A percentile compares a stretch with the other conserved stretches of the same genome.
Evolutionary conservation across 2,113 vertebrate species (phyloP).

Genomic region (Myanophis thanlyinensis): DNA sequence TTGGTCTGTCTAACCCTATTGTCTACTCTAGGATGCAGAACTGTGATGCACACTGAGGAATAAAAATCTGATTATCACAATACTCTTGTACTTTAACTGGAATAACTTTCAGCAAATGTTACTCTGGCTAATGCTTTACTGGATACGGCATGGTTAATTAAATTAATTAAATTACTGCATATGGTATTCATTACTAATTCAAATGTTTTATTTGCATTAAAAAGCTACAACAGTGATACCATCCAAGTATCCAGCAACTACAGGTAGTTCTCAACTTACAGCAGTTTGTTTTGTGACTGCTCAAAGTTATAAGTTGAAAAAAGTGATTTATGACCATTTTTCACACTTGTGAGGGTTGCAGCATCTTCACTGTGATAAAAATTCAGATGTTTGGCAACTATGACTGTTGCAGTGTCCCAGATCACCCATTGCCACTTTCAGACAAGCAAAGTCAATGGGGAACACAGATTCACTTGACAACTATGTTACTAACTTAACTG

Average conservation of each 20-base stretch:
- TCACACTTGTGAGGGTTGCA: too few relatives aligned
- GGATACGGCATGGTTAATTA: background rate
- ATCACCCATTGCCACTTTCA: too few relatives aligned
- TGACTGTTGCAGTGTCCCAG: too few relatives aligned
- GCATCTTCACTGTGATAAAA: too few relatives aligned
- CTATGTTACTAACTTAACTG: too few relatives aligned
- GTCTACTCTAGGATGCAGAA: background rate
- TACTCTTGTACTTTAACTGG: background rate
- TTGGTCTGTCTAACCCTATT: background rate
- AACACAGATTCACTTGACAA: too few relatives aligned
- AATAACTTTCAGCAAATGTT: background rate
- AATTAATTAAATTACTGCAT: background rate
- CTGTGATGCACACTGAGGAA: background rate
- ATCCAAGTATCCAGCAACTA: background rate
- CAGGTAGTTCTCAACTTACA: too few relatives aligned
- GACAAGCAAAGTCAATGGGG: too few relatives aligned
- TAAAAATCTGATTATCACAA: background rate
- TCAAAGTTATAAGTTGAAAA: too few relatives aligned
- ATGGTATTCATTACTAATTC: background rate
- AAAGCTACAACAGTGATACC: background rate
- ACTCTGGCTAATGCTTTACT: background rate
- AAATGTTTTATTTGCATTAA: background rate
- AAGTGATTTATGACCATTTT: too few relatives aligned
- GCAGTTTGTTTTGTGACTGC: too few relatives aligned
- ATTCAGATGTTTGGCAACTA: too few relatives aligned